Evolutionary conservation across 1,140 invertebrate species (phyloP), one percentile per base, ranked within the genome.

Genomic region (Drosophila insularis): DNA sequence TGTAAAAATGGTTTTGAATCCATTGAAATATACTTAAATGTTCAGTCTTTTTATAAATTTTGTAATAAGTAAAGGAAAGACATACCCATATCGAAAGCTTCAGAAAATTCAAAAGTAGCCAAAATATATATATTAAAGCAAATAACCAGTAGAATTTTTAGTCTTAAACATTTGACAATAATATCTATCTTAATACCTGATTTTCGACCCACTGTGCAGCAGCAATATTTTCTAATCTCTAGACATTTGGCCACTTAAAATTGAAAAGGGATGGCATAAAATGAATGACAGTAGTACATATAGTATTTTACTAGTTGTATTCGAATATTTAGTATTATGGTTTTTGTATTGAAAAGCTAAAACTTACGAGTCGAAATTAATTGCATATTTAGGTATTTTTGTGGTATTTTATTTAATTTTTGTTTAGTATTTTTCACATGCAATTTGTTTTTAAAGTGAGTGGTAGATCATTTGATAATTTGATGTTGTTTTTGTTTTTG

Each of bases 401-500:
- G n/a, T 31, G 39, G 39, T 61, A 40, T 43, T 59, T 59, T 37
- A 4, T 32, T 59, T 11, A 13, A 11, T 13, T 21, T 11, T 35
- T 19, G 19, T 37, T 37, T 19, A 7, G 31, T 35, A 37, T 59
- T 59, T 37, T 37, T 37, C 1, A 37, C 10, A 37, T 37, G 11
- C 11, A 37, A 37, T 50, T 50, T 8, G 7, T 27, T 6, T 61
- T 61, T 23, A 14, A 2, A 39, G 58, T 37, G 19, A 40, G 32
- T 43, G 27, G 32, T 11, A 19, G n/a, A 6, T 14, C 1, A 21
- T 54, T 39, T n/a, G 4, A 35, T 46, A 1, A 17, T 13, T 7
- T 32, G 7, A 17, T 11, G 8, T 7, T 32, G 2, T 46, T 23
- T 7, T 43, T 23, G 21, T 71, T 54, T 65, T 67, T 40, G 65